Evolutionary conservation across 2,113 vertebrate species (phyloP).

Genomic region (Aldabrachelys gigantea): DNA sequence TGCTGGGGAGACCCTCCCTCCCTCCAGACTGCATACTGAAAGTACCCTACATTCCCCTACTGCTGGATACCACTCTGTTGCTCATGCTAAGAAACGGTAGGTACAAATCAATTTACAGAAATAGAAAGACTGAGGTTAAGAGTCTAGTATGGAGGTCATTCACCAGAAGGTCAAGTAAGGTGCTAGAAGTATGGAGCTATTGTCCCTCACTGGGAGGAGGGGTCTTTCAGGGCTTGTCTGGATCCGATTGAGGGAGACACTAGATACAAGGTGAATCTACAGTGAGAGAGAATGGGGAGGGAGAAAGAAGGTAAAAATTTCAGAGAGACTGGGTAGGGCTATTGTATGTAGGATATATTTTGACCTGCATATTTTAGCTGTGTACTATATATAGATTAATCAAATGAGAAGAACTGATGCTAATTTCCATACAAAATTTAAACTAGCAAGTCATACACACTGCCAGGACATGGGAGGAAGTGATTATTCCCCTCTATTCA

Average conservation of each 20-base stretch:
- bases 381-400: neutral
- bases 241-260: no score
- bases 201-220: no score
- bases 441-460: neutral
- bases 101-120: neutral
- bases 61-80: no score
- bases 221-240: neutral
- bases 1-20: accelerated
- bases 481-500: neutral
- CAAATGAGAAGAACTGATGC: neutral
- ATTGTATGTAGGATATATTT: neutral
- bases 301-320: neutral
- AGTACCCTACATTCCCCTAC: no score
- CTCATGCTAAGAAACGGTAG: neutral
- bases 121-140: neutral
- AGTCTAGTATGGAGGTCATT: neutral
- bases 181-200: no score
- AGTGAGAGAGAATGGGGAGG: neutral
- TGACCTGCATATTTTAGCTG: accelerated
- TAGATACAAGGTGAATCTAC: no score
- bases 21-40: neutral
- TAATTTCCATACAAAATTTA: neutral
- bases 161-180: neutral
- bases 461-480: neutral
- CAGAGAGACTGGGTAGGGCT: neutral